A percentile compares a stretch with the other conserved stretches of the same genome.
These are phyloP conservation scores for Gallinago nigripennis DNA, from an alignment of 2,797 vertebrate genomes.

Conservation along the genomic window DNA sequence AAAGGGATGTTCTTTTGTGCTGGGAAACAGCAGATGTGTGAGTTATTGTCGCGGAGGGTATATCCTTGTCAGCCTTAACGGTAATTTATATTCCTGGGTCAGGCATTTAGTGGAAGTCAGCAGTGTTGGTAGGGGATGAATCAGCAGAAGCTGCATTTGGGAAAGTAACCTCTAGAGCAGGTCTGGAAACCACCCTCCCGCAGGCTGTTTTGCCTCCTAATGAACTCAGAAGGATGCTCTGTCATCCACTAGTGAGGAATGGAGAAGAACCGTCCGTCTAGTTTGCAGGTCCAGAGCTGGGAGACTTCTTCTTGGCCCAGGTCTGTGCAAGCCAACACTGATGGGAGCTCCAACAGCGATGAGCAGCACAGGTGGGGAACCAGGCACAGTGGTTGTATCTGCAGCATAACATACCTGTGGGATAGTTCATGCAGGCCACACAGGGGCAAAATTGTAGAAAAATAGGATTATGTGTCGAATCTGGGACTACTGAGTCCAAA, in stretches of 20 bases:
- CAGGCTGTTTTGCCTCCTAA: not conserved
- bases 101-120: slow-evolving; percentile 40
- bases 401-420: not conserved
- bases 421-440: not conserved
- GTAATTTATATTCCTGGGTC: slow-evolving; percentile 52
- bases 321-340: not conserved
- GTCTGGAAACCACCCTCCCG: not conserved
- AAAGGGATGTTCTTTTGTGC: slow-evolving; percentile 35
- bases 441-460: not conserved
- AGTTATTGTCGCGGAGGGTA: slow-evolving; percentile 26
- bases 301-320: not conserved
- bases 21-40: not conserved
- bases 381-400: not conserved
- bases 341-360: rapidly evolving
- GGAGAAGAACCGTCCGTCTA: not conserved
- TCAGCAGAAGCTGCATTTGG: slow-evolving; percentile 52
- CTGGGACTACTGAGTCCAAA: not conserved
- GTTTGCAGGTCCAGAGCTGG: not conserved
- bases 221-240: not conserved
- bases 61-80: slow-evolving; percentile 56
- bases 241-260: not conserved
- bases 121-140: slow-evolving; percentile 23
- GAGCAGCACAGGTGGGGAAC: rapidly evolving
- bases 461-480: not conserved
- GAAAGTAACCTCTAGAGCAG: not conserved